Evolutionary conservation across 2,797 vertebrate species (phyloP).

Genomic region (Halcyon smyrnensis): DNA sequence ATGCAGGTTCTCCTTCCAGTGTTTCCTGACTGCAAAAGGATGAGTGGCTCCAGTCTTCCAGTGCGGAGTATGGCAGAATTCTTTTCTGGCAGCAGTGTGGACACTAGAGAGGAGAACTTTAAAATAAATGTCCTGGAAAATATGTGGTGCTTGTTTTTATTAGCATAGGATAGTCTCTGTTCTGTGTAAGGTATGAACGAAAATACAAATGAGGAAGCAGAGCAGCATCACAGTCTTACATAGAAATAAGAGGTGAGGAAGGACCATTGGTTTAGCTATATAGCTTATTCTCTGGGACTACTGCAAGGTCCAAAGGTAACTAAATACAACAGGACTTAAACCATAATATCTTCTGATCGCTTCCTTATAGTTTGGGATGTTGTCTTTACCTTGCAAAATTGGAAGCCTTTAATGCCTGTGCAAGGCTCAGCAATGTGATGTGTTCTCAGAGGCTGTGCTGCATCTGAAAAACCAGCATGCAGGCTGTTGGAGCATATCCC

Average conservation of each 20-base stretch:
- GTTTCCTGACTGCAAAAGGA: background rate
- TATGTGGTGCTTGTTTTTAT: background rate
- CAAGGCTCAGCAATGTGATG: background rate
- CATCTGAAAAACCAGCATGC: background rate
- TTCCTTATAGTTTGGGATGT: background rate
- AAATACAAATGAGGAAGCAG: background rate
- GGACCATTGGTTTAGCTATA: background rate
- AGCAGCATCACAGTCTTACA: background rate
- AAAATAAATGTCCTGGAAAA: conserved; percentile 26
- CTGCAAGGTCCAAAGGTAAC: background rate
- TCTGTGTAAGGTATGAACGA: background rate
- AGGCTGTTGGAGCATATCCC: background rate
- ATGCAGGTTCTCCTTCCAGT: background rate
- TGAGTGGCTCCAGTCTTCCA: background rate
- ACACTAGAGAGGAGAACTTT: background rate
- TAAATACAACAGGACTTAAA: background rate
- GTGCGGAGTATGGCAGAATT: background rate
- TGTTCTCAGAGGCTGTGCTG: background rate
- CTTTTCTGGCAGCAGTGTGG: background rate
- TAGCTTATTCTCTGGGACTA: background rate
- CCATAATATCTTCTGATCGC: background rate
- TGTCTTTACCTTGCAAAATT: background rate
- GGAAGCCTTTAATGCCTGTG: background rate
- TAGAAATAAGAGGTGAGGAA: background rate
- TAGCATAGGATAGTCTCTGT: background rate